phyloP scores from a whole-genome alignment of 2,888 invertebrate genomes.

The Caenorhabditis macrosperma region DNA sequence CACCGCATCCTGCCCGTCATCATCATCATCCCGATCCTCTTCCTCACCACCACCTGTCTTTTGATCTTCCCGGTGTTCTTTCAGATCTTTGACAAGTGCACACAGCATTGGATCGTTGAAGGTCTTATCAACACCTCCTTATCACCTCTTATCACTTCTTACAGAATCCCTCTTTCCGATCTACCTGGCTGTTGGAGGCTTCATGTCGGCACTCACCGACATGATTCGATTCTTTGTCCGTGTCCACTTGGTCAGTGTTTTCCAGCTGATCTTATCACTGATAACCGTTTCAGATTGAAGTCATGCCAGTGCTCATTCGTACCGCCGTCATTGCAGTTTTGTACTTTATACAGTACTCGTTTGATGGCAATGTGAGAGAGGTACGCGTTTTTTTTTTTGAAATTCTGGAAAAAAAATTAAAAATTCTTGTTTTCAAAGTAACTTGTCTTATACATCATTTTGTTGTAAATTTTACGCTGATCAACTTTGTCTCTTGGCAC shows the following conservation, averaged over 20 bases:
- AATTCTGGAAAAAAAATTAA: no score
- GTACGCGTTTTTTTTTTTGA: neutral
- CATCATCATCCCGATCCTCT: conserved; percentile 14
- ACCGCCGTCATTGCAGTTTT: conserved; percentile 14
- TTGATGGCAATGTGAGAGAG: conserved; percentile 36
- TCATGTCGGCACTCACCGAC: conserved; percentile 26
- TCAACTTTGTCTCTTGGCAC: neutral
- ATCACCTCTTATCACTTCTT: conserved; percentile 9
- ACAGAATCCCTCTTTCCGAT: conserved; percentile 4
- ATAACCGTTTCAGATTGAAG: conserved; percentile 22
- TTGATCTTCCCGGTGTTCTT: conserved; percentile 9
- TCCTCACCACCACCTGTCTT: neutral
- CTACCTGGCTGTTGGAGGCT: conserved; percentile 4
- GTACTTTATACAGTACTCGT: conserved; percentile 30
- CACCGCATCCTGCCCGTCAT: conserved; percentile 35
- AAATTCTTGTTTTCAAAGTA: no score
- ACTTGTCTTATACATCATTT: neutral
- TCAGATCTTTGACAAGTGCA: conserved; percentile 8
- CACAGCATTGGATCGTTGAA: conserved; percentile 3
- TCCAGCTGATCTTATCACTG: neutral
- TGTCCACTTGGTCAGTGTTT: conserved; percentile 25
- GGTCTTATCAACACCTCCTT: neutral
- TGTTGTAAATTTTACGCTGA: neutral
- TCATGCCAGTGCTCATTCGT: conserved; percentile 44
- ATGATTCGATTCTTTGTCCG: conserved; percentile 28